These are phyloP conservation scores for Nomada lathburiana DNA, from an alignment of 2,888 invertebrate species.

Conservation along the genomic window DNA sequence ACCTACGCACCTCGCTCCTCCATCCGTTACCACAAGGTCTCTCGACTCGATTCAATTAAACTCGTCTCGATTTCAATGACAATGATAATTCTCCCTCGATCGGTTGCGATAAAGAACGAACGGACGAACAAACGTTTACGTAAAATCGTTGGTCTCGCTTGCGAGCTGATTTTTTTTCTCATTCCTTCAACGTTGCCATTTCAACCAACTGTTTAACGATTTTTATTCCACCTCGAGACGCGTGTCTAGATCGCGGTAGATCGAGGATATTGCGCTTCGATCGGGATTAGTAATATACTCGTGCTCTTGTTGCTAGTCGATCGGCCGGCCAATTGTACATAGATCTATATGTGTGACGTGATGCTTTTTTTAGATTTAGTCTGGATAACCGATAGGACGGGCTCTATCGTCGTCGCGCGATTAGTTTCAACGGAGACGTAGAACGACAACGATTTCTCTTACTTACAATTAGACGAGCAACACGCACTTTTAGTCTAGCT, in stretches of 20 bases:
- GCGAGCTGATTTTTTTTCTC: not conserved
- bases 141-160: not conserved
- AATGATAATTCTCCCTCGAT: constrained; percentile 21
- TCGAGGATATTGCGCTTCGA: constrained; percentile 29
- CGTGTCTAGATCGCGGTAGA: constrained; percentile 51
- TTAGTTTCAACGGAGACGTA: constrained; percentile 6
- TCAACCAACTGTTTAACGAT: no score
- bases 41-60: constrained; percentile 73
- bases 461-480: constrained; percentile 1
- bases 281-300: constrained; percentile 10
- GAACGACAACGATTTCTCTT: not conserved
- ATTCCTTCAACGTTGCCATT: not conserved
- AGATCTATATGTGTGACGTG: constrained; percentile 29
- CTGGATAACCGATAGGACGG: constrained; percentile 21
- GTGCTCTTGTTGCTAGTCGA: constrained; percentile 7
- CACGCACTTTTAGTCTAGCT: constrained; percentile 25
- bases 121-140: not conserved
- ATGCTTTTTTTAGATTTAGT: constrained; percentile 49
- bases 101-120: constrained; percentile 28
- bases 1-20: constrained; percentile 83
- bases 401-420: constrained; percentile 4
- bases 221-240: not conserved
- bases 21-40: constrained; percentile 83
- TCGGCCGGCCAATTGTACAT: constrained; percentile 15
- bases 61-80: constrained; percentile 28